Evolutionary conservation across 2,797 vertebrate genomes (phyloP), one percentile per base, ranked within the genome.

Genomic region (Hirundo rustica): DNA sequence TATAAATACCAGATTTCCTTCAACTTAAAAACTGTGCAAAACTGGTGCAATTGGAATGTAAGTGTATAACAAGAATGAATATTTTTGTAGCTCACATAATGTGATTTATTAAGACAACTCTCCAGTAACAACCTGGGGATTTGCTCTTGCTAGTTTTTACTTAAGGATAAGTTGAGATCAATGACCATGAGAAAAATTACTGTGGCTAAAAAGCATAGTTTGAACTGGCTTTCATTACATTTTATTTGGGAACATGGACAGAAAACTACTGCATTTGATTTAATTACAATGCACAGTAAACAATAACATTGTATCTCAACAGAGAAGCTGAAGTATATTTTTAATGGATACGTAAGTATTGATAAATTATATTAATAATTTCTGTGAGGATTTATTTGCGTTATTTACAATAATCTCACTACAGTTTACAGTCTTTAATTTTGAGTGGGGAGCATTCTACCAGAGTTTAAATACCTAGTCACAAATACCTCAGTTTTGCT

Each of bases 101-200:
- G 16, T 66, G 55, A 85, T 89, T 95, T 84, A 74, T 73, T 85
- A 76, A 77, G 62, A 19, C 4, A 17, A 18, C 84, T 93, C 21
- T 36, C 27, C 15, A 75, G 22, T 64, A 88, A 48, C 29, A 70
- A 68, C 16, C 13, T 71, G 34, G 9, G 6, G 9, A 32, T 71
- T 85, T 82, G 44, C 9, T 67, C 29, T 48, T 85, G 9, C 5
- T 55, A 44, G 29, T 18, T 83, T 83, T 92, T 83, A 60, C 10
- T 74, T 62, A 61, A 4, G 8, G 6, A 29, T 73, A 76, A 78
- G 8, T 23, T 74, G 36, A 80, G 26, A 66, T 85, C 55, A 79
- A 40, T 66, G 36, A 66, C 58, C 26, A 21, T 51, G 10, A 58
- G 14, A 70, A 36, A 80, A 77, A 48, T 36, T 10, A 61, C 16